Evolutionary conservation across 1,140 invertebrate genomes (phyloP), one percentile per base, ranked within the genome.

Genomic region (Leptonema lineaticorne): DNA sequence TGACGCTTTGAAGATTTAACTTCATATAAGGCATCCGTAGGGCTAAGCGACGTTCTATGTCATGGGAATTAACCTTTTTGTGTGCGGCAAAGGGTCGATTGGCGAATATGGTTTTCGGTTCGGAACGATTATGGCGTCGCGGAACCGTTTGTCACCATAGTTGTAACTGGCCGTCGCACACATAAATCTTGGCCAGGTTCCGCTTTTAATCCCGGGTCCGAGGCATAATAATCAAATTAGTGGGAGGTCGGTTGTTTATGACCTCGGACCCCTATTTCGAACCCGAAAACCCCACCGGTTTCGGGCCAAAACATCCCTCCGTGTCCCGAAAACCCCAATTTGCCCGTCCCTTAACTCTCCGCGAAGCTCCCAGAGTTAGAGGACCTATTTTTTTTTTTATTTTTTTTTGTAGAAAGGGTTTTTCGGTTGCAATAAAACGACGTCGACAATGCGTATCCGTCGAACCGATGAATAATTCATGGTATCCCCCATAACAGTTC

Each of bases 201-300:
- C 22, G 50, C 50, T 53, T 53, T 53, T 53, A 53, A 53, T 53
- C 50, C 50, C 50, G 22, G 37, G 37, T 24, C 50, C 50, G 50
- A 22, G 27, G 50, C 18, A 53, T 53, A 53, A 53, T 53, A 53
- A 53, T 53, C 50, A 53, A 53, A 53, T 53, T 53, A 53, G 50
- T 7, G 16, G 16, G 37, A 41, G 37, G 50, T 11, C 50, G 50
- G 46, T 48, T 48, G 46, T 48, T 48, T 48, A 48, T 48, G 46
- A 20, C n/a, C 16, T 6, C 18, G 6, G 20, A 7, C 18, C 8
- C 11, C 4, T 22, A 16, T 16, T 16, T 16, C 37, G 1, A 14
- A 24, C 8, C 46, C 46, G 16, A 48, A 53, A 53, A 26, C 22
- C 50, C 50, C 18, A n/a, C 50, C 27, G 50, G 50, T 24, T 18